A percentile compares a stretch with the other conserved stretches of the same genome.
phyloP scores from a whole-genome alignment of 64 coral and sea anemone genomes.

The Cladopsammia gracilis region DNA sequence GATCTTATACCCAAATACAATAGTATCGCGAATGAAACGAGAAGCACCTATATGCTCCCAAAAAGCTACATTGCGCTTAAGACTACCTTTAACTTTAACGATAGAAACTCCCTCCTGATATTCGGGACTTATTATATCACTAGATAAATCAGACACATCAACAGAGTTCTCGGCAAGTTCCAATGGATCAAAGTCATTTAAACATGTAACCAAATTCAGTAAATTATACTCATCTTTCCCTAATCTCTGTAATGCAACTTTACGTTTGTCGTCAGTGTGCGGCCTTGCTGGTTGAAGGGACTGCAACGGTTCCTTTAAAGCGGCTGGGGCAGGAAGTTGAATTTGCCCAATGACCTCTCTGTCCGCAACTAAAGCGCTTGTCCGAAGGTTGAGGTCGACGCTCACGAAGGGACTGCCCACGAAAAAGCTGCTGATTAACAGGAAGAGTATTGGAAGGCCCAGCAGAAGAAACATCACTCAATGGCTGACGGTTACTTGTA shows the following conservation, averaged over 20 bases:
- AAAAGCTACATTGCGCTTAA: background rate
- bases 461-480: conserved; percentile 18
- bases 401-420: conserved; percentile 42
- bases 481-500: conserved; percentile 1
- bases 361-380: conserved; percentile 69
- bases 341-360: conserved; percentile 46
- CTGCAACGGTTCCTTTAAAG: conserved; percentile 42
- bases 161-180: conserved; percentile 4
- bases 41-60: conserved; percentile 63
- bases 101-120: conserved; percentile 23
- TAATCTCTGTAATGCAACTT: conserved; percentile 10
- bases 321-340: conserved; percentile 27
- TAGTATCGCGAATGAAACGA: conserved; percentile 58
- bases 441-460: conserved; percentile 37
- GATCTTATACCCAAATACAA: conserved; percentile 63
- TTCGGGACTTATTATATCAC: background rate
- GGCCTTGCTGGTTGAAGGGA: conserved; percentile 1
- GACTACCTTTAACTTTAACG: conserved; percentile 53
- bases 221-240: conserved; percentile 72
- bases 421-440: conserved; percentile 39
- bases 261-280: conserved; percentile 8
- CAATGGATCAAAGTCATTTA: conserved; percentile 42
- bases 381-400: conserved; percentile 56
- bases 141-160: conserved; percentile 12
- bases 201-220: conserved; percentile 49